Percentiles rank a stretch among this genome's conserved stretches.
These are phyloP conservation scores for Halyomorpha halys DNA, from an alignment of 1,140 invertebrate species.

Conservation along the genomic window DNA sequence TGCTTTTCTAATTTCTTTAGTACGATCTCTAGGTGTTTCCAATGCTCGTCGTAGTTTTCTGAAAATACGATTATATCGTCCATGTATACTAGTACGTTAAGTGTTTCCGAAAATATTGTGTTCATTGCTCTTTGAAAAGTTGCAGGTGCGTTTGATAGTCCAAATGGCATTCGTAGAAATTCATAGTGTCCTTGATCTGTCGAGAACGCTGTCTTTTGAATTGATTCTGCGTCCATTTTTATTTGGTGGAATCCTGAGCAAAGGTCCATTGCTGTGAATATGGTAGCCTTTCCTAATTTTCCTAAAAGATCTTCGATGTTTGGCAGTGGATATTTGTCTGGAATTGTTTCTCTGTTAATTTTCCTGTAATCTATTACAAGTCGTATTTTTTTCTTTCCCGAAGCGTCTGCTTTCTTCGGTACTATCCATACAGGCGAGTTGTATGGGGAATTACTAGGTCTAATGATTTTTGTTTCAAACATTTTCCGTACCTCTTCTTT, in stretches of 20 bases:
- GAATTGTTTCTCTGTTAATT: constrained; percentile 28
- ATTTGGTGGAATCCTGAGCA: constrained; percentile 34
- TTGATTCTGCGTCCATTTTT: constrained; percentile 23
- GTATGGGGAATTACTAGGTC: constrained; percentile 23
- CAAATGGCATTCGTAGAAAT: constrained; percentile 25
- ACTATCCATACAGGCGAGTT: constrained; percentile 27
- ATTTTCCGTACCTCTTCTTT: constrained; percentile 32
- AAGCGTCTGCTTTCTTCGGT: constrained; percentile 28
- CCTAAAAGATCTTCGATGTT: not conserved
- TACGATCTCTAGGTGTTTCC: constrained; percentile 29
- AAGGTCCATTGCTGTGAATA: too few species aligned
- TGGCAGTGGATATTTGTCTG: constrained; percentile 19
- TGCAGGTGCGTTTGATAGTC: constrained; percentile 20
- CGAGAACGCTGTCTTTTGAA: constrained; percentile 29
- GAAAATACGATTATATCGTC: constrained; percentile 38
- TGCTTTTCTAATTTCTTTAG: constrained; percentile 27
- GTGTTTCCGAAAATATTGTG: constrained; percentile 19
- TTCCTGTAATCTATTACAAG: constrained; percentile 31
- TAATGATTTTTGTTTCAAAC: constrained; percentile 27
- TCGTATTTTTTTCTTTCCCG: constrained; percentile 28
- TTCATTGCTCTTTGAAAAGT: constrained; percentile 34
- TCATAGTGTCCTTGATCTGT: constrained; percentile 26
- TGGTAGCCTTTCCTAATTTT: too few species aligned
- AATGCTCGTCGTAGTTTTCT: constrained; percentile 35
- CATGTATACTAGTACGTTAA: constrained; percentile 34